A percentile compares a stretch with the other conserved stretches of the same genome.
These are phyloP conservation scores for Antheraea pernyi DNA, from an alignment of 1,140 invertebrate genomes.

Conservation along the genomic window DNA sequence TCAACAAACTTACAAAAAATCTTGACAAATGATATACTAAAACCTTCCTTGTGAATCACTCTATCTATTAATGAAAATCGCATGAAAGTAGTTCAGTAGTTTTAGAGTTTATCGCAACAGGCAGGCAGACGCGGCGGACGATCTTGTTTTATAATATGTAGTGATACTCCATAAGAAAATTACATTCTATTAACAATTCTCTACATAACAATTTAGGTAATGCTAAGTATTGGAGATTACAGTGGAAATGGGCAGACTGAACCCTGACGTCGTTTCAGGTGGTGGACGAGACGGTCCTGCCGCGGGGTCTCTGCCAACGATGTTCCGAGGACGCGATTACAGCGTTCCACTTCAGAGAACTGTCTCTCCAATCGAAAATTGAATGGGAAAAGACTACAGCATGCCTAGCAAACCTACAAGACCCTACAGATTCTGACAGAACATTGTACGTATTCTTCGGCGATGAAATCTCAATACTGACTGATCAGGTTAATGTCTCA, in stretches of 20 bases:
- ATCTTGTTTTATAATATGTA: no score
- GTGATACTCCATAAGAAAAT: no score
- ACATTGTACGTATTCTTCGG: conserved; percentile 44
- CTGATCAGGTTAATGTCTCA: conserved; percentile 29
- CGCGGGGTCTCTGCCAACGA: conserved; percentile 42
- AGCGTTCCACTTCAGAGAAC: conserved; percentile 39
- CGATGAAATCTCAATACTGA: conserved; percentile 27
- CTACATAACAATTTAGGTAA: no score
- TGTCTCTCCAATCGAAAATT: conserved; percentile 36
- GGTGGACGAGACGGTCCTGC: conserved; percentile 41
- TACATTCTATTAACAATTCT: no score
- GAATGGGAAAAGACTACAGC: conserved; percentile 36
- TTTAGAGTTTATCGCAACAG: no score
- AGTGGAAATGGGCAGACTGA: conserved; percentile 46
- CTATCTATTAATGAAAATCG: no score
- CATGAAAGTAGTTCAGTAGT: no score
- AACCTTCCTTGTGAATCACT: no score
- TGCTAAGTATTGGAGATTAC: neutral
- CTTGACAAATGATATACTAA: no score
- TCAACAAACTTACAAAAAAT: no score
- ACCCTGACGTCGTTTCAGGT: conserved; percentile 63
- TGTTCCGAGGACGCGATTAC: conserved; percentile 42
- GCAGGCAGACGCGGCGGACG: no score
- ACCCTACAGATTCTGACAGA: conserved; percentile 33
- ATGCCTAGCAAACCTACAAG: conserved; percentile 23